Conservation (phyloP, 1,140 invertebrate species). For the Tenebrio molitor region DNA sequence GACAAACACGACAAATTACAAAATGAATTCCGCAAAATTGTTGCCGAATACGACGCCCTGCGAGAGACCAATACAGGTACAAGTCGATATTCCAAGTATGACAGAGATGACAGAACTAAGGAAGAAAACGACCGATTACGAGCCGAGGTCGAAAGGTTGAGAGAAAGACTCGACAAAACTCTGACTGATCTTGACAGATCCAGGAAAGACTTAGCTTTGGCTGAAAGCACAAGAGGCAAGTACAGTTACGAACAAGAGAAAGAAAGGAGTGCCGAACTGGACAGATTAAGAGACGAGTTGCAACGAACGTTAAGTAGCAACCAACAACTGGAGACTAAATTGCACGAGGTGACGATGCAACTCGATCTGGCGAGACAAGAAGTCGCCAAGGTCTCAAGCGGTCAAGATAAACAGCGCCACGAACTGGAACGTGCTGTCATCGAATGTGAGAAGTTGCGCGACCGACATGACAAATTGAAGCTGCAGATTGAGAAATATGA, state of each 20-base stretch:
- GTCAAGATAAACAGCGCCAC: slow-evolving; percentile 82
- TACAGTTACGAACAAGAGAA: slow-evolving; percentile 91
- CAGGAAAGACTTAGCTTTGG: slow-evolving; percentile 80
- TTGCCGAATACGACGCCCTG: slow-evolving; percentile 81
- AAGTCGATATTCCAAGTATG: slow-evolving; percentile 83
- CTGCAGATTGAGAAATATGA: slow-evolving; percentile 77
- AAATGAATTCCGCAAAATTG: slow-evolving; percentile 84
- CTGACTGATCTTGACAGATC: slow-evolving; percentile 82
- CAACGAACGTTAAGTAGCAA: slow-evolving; percentile 77
- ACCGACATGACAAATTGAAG: slow-evolving; percentile 86
- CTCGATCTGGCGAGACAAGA: slow-evolving; percentile 84
- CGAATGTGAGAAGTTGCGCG: slow-evolving; percentile 87
- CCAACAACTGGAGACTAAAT: slow-evolving; percentile 80
- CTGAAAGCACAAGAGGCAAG: slow-evolving; percentile 85
- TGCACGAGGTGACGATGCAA: slow-evolving; percentile 85
- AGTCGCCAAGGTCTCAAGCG: slow-evolving; percentile 77
- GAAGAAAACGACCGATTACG: slow-evolving; percentile 85
- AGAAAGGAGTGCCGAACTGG: slow-evolving; percentile 74
- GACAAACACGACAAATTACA: slow-evolving; percentile 91
- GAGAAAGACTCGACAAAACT: slow-evolving; percentile 86
- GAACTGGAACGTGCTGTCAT: slow-evolving; percentile 86
- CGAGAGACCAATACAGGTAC: slow-evolving; percentile 72
- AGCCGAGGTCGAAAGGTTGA: slow-evolving; percentile 85
- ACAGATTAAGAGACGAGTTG: slow-evolving; percentile 80
- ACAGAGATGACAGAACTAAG: slow-evolving; percentile 79